These are phyloP conservation scores for Temnothorax unifasciatus DNA, from an alignment of 2,888 invertebrate species.

Conservation along the genomic window DNA sequence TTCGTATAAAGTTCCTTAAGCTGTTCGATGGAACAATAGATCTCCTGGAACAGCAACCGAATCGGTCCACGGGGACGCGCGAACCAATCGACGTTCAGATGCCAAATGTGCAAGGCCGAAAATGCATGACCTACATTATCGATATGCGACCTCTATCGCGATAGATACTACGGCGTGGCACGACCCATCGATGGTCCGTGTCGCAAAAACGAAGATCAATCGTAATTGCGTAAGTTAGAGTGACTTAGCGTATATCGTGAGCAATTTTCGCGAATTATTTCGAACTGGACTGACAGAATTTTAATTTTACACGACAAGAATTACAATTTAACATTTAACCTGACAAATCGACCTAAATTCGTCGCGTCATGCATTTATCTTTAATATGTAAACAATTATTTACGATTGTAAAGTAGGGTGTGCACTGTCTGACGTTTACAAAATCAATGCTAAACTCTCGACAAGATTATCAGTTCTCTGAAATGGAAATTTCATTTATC, in stretches of 20 bases:
- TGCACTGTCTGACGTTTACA: neutral
- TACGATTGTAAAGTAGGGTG: neutral
- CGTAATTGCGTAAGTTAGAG: conserved; percentile 27
- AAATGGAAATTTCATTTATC: neutral
- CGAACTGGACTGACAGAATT: neutral
- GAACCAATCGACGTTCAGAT: conserved; percentile 54
- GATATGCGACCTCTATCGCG: conserved; percentile 61
- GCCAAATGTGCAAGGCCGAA: conserved; percentile 61
- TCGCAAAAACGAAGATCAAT: conserved; percentile 14
- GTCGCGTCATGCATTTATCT: neutral
- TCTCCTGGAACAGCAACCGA: conserved; percentile 20
- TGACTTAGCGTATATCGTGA: neutral
- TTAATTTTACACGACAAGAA: neutral
- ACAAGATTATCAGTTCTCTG: neutral
- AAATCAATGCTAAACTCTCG: neutral
- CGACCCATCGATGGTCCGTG: conserved; percentile 28
- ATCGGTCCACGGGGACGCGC: conserved; percentile 38
- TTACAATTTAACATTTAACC: neutral
- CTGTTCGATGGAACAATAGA: neutral
- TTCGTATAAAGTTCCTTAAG: neutral
- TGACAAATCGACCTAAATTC: neutral
- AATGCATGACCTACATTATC: conserved; percentile 72
- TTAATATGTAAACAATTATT: neutral
- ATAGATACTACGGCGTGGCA: conserved; percentile 48
- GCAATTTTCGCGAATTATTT: neutral